phyloP scores from a whole-genome alignment of 2,888 invertebrate species.

The Miltochrista miniata region DNA sequence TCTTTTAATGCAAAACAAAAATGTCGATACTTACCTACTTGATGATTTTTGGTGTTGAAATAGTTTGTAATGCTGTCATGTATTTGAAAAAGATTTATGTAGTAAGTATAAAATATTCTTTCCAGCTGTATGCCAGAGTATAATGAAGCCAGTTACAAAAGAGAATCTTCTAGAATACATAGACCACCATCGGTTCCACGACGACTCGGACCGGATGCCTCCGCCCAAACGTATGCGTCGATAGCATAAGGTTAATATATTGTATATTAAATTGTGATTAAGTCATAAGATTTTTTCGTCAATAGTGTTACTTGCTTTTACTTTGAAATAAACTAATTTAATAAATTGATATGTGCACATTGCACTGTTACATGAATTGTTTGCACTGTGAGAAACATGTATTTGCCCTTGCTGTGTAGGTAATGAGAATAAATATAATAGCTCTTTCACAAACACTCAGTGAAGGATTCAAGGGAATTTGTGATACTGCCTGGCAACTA shows the following conservation, averaged over 20 bases:
- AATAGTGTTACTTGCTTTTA: neutral
- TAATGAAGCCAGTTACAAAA: constrained; percentile 92
- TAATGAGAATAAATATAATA: no score
- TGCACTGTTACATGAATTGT: no score
- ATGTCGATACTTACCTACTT: no score
- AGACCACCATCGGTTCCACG: constrained; percentile 84
- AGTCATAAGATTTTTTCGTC: neutral
- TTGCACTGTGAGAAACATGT: no score
- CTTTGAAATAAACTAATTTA: neutral
- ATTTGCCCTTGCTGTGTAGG: no score
- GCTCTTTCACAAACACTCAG: no score
- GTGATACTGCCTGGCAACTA: no score
- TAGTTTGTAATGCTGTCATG: no score
- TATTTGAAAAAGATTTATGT: neutral
- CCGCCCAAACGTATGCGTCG: constrained; percentile 83
- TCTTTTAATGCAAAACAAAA: no score
- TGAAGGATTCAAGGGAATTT: no score
- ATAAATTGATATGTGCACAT: no score
- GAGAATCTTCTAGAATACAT: constrained; percentile 91
- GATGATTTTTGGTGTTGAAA: no score
- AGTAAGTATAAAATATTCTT: constrained; percentile 24
- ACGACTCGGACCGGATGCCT: constrained; percentile 89
- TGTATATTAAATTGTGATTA: constrained; percentile 6
- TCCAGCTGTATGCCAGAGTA: constrained; percentile 92
- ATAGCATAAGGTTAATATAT: constrained; percentile 42